Base-by-base conservation (phyloP, 2,888 invertebrate genomes). In the Harpagoxenus sublaevis region DNA sequence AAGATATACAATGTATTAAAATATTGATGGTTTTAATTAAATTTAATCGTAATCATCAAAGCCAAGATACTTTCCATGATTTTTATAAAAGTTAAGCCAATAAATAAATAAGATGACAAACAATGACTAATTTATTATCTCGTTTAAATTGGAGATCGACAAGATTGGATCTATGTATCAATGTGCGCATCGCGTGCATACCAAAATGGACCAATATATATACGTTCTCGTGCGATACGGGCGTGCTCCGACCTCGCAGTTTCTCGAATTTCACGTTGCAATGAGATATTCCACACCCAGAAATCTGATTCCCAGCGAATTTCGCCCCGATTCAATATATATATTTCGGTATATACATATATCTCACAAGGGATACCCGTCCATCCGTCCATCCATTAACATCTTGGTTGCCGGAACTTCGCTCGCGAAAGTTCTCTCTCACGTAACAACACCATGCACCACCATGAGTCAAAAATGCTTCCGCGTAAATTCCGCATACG, bases 191-290 rank as follows among this genome's bases (percentile, higher is more conserved):
- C 10, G 9, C 12, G 9, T 12, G 23, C 35, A 71, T 62, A 39
- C 39, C 39, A 4, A 62, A 73, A 68, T 55, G 12, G 12, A 18
- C 42, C 28, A 39, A 77, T 42, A 42, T 6, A 42, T 6, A 35
- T 23, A 35, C 15, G 15, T 39, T 68, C 45, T 79, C 39, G 71
- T 12, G 51, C 18, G 39, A 81, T 81, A 71, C 6, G 31, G 45
- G 42, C 53, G 3, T 79, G 57, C 15, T 70, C 45, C 18, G 57
- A 9, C 45, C 57, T 57, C 55, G 23, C 23, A n/a, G 65, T 45
- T 35, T 79, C 71, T 79, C 79, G 48, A 79, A 71, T 48, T 79
- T 60, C 39, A 35, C 31, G 28, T 48, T 71, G 71, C 60, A 71
- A 79, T 57, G 39, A 48, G 70, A 70, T 79, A 79, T 71, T 70